Evolutionary conservation across 2,888 invertebrate species (phyloP), one percentile per base, ranked within the genome.

Genomic region (Abrostola tripartita): DNA sequence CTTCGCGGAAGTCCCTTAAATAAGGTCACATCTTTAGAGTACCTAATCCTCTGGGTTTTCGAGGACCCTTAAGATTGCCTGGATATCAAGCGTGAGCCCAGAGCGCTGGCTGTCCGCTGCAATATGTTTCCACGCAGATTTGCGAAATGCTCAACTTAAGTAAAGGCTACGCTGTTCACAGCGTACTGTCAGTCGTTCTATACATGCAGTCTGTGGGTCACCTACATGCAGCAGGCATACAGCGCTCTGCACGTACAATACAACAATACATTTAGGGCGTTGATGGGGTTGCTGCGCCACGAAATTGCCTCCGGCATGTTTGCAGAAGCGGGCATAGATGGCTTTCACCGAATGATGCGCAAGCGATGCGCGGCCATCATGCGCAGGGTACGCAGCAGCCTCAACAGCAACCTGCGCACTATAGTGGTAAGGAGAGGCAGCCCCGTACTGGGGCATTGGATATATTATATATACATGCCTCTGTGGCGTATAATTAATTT

Each of bases 131-230:
- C 24, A 2, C 24, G 4, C 24, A 1, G 40, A 40, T 40, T 40
- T 40, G 40, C 40, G 40, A 40, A 40, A 40, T 40, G 40, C 5
- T 40, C 40, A 5, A 40, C 40, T 40, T 1, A 40, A 40, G 40
- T 40, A 40, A 40, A 40, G 40, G 40, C 40, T 40, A 40, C 40
- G 40, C 40, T 40, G 40, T 40, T 40, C 40, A 40, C 40, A 40
- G 40, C 40, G 40, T 40, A 40, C 40, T 40, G 40, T 5, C 40
- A 40, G 40, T 40, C 40, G 5, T 40, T 40, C 40, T 40, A 40
- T 5, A 40, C 40, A 4, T 40, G 24, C 24, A 4, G 24, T 2
- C 24, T 24, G 24, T 24, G 24, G 24, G 24, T 24, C 24, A 24
- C 1, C 24, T 24, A 24, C 24, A 24, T 4, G 24, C 24, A 24